Base-by-base conservation (phyloP, 1,140 invertebrate genomes). In the Amphibalanus amphitrite region DNA sequence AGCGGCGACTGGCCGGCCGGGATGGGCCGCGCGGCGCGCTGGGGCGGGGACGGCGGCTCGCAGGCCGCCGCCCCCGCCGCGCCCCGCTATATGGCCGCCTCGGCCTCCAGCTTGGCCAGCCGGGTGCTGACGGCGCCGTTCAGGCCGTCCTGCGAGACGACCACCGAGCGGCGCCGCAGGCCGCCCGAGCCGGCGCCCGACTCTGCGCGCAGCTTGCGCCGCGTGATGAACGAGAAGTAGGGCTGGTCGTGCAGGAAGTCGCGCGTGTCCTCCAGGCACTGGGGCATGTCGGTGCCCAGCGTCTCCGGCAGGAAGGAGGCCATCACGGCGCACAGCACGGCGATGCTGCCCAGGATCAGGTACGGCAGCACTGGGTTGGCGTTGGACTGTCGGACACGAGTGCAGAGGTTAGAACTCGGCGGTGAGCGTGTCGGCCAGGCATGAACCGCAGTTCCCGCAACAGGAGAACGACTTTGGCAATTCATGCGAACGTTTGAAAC, bases 301-400 rank as follows among this genome's bases (percentile, higher is more conserved):
- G 81, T 82, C 74, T 82, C 81, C 6, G 81, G 81, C 28, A 82
- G 73, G 65, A 80, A 77, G 3, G 78, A 72, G 15, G 78, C 75
- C 15, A 74, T 73, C 28, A 78, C 20, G 28, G 74, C 75, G 17
- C 79, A 79, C 13, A 76, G 67, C 10, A 77, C 17, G 8, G 77
- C 75, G 30, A 80, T 71, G 15, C 69, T 26, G 28, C 74, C 78
- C 67, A 80, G 59, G 67, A 79, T 73, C 29, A 76, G 69, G 72
- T 78, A 78, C 17, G 79, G 78, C 17, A 74, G 75, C 64, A 76
- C 72, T 0, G 74, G 38, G 68, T 76, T 71, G 20, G 47, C 67
- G 3, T 23, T 40, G 26, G 64, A 26, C 73, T 74, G 71, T 30
- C n/a, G n/a, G n/a, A n/a, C n/a, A n/a, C n/a, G n/a, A n/a, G n/a